Base-by-base conservation (phyloP, 2,113 vertebrate genomes). In the Cairina moschata region DNA sequence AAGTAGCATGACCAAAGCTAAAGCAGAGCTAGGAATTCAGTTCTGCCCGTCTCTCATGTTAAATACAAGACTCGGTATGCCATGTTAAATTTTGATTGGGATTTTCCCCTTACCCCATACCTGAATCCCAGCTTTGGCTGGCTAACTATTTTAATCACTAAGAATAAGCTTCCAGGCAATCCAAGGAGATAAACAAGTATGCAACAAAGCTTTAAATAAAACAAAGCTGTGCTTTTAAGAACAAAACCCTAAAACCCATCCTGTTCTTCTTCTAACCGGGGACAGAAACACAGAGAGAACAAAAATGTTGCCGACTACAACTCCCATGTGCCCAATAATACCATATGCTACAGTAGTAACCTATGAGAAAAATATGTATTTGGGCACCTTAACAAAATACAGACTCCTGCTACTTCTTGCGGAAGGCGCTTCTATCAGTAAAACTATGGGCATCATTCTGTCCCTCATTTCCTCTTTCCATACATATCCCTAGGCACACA, bases 401-500 rank as follows among this genome's bases (percentile, higher is more conserved):
- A 78, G 16, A 50, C 5, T 58, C 8, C 22, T 56, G 25, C 11
- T 63, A 59, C 28, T 86, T 55, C 54, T 48, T 46, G 29, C 8
- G 46, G 31, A 87, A 80, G 76, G 62, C 40, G n/a, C 3, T 77
- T 67, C 21, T 48, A 25, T 16, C 36, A 87, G 22, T 25, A 62
- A 73, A 91, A 85, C 18, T 15, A 7, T 32, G 18, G 60, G 17
- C 28, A 56, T 52, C n/a, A 36, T 74, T 65, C 32, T 68, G 48
- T 83, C 38, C 13, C 3, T 60, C 16, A 54, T 80, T 74, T 75
- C 48, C 5, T 13, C 20, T 54, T 58, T 62, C 68, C 22, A 52
- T 28, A 62, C 8, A 59, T 48, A 34, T 22, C 50, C 18, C 26
- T 34, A 16, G 1, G 8, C 14, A 14, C 2, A 2, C 1, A 0